Conservation (phyloP, 2,797 vertebrate species). For the Balearica regulorum region DNA sequence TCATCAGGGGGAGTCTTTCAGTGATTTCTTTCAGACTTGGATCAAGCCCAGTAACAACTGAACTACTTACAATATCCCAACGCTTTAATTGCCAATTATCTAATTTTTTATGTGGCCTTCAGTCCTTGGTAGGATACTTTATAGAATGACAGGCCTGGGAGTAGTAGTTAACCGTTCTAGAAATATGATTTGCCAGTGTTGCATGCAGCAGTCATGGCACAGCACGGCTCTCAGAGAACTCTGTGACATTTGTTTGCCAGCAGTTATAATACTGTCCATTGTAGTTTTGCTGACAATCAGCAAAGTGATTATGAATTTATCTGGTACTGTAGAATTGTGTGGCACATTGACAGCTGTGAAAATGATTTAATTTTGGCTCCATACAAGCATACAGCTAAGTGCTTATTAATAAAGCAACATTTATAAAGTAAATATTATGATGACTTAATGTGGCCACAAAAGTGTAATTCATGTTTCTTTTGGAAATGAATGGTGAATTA, state of each 20-base stretch:
- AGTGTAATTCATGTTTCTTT: not conserved
- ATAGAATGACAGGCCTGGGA: not conserved
- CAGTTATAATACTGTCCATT: slow-evolving; percentile 24
- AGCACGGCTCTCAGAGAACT: not conserved
- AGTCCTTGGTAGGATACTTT: not conserved
- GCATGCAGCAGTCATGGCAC: not conserved
- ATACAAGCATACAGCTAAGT: not conserved
- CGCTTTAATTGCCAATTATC: slow-evolving; percentile 11
- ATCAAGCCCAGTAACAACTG: not conserved
- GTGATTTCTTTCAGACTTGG: not conserved
- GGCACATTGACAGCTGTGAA: slow-evolving; percentile 31
- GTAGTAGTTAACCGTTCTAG: not conserved
- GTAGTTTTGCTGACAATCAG: slow-evolving; percentile 26
- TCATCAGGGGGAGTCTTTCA: not conserved
- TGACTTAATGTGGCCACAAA: not conserved
- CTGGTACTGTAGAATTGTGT: not conserved
- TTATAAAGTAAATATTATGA: slow-evolving; percentile 3
- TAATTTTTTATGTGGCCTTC: slow-evolving; percentile 7
- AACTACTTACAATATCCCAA: not conserved
- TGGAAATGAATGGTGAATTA: not conserved
- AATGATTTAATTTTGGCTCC: slow-evolving; percentile 23
- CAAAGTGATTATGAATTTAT: slow-evolving; percentile 1
- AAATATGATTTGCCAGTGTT: not conserved
- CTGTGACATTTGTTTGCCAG: slow-evolving; percentile 4
- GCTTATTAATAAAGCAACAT: slow-evolving; percentile 14